These are phyloP conservation scores for Enteromius radiatus DNA, from an alignment of 2,797 vertebrate genomes.

Conservation along the genomic window DNA sequence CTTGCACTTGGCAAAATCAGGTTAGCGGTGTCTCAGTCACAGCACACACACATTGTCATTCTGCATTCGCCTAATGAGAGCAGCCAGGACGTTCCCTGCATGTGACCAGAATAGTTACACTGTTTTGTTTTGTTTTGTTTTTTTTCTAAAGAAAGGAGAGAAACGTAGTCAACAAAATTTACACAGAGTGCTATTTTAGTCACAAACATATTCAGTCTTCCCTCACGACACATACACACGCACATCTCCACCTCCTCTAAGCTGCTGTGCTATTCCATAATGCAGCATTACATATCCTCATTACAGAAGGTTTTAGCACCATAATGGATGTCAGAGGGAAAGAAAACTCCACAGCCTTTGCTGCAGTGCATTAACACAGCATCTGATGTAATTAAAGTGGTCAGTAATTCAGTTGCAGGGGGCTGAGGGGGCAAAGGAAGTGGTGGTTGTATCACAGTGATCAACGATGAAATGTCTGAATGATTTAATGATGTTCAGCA, in stretches of 20 bases:
- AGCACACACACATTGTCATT: slow-evolving; percentile 14
- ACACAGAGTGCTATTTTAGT: slow-evolving; percentile 30
- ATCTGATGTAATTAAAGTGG: slow-evolving; percentile 72
- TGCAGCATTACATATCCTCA: slow-evolving; percentile 24
- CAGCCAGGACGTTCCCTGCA: background rate
- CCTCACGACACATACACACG: background rate
- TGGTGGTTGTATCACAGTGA: slow-evolving; percentile 63
- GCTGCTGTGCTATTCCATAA: slow-evolving; percentile 27
- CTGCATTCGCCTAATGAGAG: slow-evolving; percentile 32
- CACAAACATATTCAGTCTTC: slow-evolving; percentile 3
- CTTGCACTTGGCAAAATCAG: no score
- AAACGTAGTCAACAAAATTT: slow-evolving; percentile 10
- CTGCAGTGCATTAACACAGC: slow-evolving; percentile 57
- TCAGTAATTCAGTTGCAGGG: slow-evolving; percentile 65
- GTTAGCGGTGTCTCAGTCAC: background rate
- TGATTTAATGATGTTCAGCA: slow-evolving; percentile 75
- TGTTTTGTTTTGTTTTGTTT: background rate
- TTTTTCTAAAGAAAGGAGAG: slow-evolving; percentile 2
- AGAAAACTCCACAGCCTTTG: slow-evolving; percentile 61
- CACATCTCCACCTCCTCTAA: slow-evolving; percentile 17
- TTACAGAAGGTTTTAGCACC: slow-evolving; percentile 34
- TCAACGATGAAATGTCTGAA: slow-evolving; percentile 71
- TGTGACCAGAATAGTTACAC: slow-evolving; percentile 31
- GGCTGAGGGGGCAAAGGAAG: slow-evolving; percentile 40
- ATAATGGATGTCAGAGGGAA: slow-evolving; percentile 62